Conservation (phyloP, 2,797 vertebrate species). For the Xiphorhynchus erythropygius region DNA sequence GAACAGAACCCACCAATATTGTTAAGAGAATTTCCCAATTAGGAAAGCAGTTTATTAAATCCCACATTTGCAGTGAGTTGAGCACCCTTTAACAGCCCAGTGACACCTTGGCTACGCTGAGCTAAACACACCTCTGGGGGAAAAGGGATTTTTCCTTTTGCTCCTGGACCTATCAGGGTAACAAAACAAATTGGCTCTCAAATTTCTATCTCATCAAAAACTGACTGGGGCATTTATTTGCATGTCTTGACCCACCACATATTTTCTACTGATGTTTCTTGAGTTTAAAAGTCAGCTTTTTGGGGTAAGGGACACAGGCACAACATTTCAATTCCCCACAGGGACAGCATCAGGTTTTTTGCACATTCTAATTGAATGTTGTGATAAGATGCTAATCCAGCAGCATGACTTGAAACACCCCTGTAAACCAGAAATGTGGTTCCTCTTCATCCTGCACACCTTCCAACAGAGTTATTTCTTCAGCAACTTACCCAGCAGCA, state of each 20-base stretch:
- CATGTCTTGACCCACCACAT: not conserved
- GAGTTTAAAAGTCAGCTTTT: not conserved
- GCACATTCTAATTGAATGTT: not conserved
- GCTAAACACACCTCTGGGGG: not conserved
- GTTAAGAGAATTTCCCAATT: not conserved
- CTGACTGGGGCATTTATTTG: not conserved
- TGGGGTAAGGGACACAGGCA: not conserved
- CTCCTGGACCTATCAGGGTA: not conserved
- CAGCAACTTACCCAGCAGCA: slow-evolving; percentile 72
- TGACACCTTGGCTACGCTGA: not conserved
- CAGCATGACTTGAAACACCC: not conserved
- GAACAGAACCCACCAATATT: not conserved
- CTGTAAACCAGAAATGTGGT: not conserved
- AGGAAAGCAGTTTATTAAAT: not conserved
- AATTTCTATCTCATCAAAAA: not conserved
- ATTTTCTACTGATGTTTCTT: not conserved
- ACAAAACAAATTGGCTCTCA: not conserved
- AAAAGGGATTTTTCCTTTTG: not conserved
- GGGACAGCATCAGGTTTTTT: not conserved
- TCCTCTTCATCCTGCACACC: not conserved
- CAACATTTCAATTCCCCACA: not conserved
- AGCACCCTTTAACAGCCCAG: not conserved
- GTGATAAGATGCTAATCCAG: not conserved
- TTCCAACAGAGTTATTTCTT: not conserved
- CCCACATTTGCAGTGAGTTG: not conserved